phyloP scores from a whole-genome alignment of 2,113 vertebrate genomes.

The Periophthalmus modestus region DNA sequence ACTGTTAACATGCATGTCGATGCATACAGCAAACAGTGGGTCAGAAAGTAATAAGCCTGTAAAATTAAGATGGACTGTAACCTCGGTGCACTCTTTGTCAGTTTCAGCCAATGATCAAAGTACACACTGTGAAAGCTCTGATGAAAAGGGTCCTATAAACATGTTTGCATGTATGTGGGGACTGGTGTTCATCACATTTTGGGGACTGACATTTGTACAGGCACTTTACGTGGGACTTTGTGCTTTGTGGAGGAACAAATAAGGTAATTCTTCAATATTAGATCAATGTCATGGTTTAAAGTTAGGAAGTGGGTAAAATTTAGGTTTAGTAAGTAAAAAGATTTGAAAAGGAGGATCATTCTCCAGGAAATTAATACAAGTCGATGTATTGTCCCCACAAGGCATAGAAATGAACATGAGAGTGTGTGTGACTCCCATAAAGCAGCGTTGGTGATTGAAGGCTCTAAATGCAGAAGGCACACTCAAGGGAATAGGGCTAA shows the following conservation, averaged over 20 bases:
- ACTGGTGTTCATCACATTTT: not conserved
- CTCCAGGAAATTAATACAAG: not conserved
- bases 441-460: slow-evolving; percentile 65
- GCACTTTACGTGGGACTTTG: too few species aligned
- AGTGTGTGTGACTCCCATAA: slow-evolving; percentile 38
- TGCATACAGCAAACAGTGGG: slow-evolving; percentile 18
- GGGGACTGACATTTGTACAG: too few species aligned
- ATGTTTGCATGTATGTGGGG: slow-evolving; percentile 24
- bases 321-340: not conserved
- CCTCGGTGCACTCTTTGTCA: slow-evolving; percentile 16
- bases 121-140: slow-evolving; percentile 23
- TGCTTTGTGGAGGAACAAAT: not conserved
- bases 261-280: not conserved
- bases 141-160: slow-evolving; percentile 25
- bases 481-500: slow-evolving; percentile 71
- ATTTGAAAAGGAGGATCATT: not conserved
- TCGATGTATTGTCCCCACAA: not conserved
- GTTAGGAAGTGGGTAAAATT: not conserved
- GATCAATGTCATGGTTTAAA: not conserved
- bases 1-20: slow-evolving; percentile 6
- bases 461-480: slow-evolving; percentile 63
- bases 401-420: not conserved
- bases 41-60: slow-evolving; percentile 29
- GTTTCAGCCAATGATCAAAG: slow-evolving; percentile 7
- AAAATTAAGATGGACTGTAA: slow-evolving; percentile 29